Conservation (phyloP, 2,113 vertebrate species). For the Myotis brandtii region DNA sequence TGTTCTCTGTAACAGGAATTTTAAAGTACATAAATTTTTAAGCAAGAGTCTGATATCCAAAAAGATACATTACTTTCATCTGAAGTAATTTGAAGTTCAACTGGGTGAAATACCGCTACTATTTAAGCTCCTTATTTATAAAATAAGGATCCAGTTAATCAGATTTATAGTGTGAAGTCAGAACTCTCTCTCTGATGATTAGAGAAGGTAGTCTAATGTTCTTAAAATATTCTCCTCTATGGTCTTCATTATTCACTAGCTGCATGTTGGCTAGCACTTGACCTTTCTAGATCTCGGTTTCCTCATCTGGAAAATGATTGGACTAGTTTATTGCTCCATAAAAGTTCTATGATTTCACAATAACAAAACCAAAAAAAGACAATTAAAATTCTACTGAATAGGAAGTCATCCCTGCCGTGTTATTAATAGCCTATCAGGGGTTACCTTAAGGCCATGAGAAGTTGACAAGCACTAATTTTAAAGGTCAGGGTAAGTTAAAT, state of each 20-base stretch:
- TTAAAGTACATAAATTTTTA: slow-evolving; percentile 79
- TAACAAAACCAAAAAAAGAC: slow-evolving; percentile 29
- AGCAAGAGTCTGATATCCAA: slow-evolving; percentile 69
- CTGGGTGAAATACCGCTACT: slow-evolving; percentile 60
- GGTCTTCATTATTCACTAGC: slow-evolving; percentile 38
- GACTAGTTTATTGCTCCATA: neutral
- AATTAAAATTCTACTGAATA: neutral
- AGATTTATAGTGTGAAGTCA: slow-evolving; percentile 65
- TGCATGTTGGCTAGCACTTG: neutral
- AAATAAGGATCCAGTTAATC: slow-evolving; percentile 74
- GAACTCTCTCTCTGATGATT: slow-evolving; percentile 55
- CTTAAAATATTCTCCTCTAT: neutral
- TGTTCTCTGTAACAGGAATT: slow-evolving; percentile 78
- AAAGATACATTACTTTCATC: slow-evolving; percentile 79
- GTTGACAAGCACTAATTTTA: neutral
- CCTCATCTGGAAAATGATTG: slow-evolving; percentile 22
- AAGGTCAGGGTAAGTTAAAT: neutral
- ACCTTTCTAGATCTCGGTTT: slow-evolving; percentile 29
- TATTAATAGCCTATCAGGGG: neutral
- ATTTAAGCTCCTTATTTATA: slow-evolving; percentile 74
- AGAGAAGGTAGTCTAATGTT: slow-evolving; percentile 15
- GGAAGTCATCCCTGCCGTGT: neutral
- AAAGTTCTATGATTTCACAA: slow-evolving; percentile 28
- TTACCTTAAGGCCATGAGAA: neutral
- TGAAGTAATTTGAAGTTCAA: slow-evolving; percentile 79